A percentile compares a stretch with the other conserved stretches of the same genome.
Evolutionary conservation across 2,888 invertebrate species (phyloP).

Genomic region (Polymixis flavicincta): DNA sequence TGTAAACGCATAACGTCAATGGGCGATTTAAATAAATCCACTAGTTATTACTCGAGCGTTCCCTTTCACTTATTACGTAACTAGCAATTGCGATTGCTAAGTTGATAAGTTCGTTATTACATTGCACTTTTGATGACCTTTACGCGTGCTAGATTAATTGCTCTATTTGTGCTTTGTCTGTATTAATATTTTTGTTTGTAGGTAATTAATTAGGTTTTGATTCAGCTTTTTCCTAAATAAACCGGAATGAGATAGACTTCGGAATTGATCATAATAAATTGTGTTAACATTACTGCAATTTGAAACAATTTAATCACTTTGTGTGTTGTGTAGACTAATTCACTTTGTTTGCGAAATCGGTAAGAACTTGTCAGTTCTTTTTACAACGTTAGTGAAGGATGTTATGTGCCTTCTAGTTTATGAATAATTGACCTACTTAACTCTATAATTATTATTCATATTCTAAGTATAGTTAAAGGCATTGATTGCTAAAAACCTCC

Average conservation of each 20-base stretch:
- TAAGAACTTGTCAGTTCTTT: too few relatives aligned
- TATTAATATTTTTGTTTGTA: neutral
- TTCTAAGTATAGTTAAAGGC: neutral
- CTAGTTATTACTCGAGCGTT: conserved; percentile 69
- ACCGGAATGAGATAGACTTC: neutral
- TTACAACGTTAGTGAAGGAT: too few relatives aligned
- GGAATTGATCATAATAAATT: neutral
- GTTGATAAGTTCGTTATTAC: neutral
- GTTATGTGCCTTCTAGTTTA: neutral
- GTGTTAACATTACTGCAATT: too few relatives aligned
- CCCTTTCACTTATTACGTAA: conserved; percentile 44
- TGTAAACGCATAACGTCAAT: conserved; percentile 68
- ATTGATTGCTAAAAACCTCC: neutral
- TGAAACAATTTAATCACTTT: neutral
- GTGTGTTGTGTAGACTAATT: neutral
- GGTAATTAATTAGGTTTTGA: neutral
- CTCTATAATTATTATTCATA: neutral
- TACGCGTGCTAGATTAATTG: neutral
- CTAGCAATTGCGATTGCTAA: conserved; percentile 22
- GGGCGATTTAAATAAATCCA: conserved; percentile 75
- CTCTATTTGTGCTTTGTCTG: conserved; percentile 4
- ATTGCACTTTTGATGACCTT: conserved; percentile 21
- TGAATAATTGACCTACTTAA: too few relatives aligned
- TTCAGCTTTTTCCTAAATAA: neutral
- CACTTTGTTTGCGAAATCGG: neutral